Conservation (phyloP, 2,888 invertebrate species). For the Ormyrus rosae region DNA sequence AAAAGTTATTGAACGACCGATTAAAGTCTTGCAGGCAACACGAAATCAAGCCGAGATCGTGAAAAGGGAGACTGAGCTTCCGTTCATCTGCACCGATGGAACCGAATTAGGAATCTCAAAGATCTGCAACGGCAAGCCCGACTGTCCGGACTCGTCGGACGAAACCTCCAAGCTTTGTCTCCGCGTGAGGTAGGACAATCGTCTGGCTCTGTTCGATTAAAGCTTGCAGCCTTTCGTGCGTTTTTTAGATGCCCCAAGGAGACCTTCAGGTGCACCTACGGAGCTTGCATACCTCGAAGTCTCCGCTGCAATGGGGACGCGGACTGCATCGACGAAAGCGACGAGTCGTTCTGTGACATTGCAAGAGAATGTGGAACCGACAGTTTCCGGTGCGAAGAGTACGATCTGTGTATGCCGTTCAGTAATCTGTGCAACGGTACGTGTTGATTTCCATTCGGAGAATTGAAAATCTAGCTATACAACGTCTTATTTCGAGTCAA, state of each 20-base stretch:
- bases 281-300: conserved; percentile 63
- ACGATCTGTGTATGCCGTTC: too few relatives aligned
- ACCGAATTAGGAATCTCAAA: conserved; percentile 73
- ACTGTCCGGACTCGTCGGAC: conserved; percentile 82
- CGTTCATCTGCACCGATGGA: conserved; percentile 66
- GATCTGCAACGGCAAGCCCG: conserved; percentile 78
- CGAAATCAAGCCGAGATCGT: not conserved
- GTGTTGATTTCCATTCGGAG: too few relatives aligned
- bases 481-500: not conserved
- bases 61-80: conserved; percentile 8
- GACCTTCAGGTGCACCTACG: conserved; percentile 65
- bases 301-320: conserved; percentile 63
- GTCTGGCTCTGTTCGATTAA: too few relatives aligned
- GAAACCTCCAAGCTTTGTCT: conserved; percentile 75
- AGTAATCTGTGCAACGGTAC: conserved; percentile 63
- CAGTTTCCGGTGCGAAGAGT: conserved; percentile 55
- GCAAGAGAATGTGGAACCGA: conserved; percentile 58
- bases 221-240: too few relatives aligned
- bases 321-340: conserved; percentile 66
- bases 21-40: conserved; percentile 3
- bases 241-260: conserved; percentile 62
- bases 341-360: conserved; percentile 64
- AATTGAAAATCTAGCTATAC: not conserved
- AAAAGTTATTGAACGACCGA: too few relatives aligned
- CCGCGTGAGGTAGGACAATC: conserved; percentile 62